Base-by-base conservation (phyloP, 2,888 invertebrate genomes). In the Drosophila neonasuta region DNA sequence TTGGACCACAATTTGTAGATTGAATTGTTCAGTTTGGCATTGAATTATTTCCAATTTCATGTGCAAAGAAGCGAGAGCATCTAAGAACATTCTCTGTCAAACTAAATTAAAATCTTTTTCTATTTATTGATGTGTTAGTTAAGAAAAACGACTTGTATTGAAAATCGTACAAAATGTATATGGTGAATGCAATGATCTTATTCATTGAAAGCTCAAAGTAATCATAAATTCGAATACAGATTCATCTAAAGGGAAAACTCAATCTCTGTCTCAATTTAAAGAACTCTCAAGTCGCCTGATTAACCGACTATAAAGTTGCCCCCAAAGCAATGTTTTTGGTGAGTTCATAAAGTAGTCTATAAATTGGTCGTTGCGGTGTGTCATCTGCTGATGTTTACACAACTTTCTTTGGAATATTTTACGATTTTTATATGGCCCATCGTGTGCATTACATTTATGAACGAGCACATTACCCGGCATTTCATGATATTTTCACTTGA, bases 361-460 rank as follows among this genome's bases (percentile, higher is more conserved):
- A 82, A 80, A 82, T 70, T 73, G 50, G 15, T 49, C 44, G 65
- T 30, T 51, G 8, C 65, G 54, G 68, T 54, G 46, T 75, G 66
- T 76, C 62, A 71, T 63, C 59, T 57, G 72, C 9, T 20, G 64
- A 61, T 58, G 71, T 61, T 61, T 65, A 49, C 44, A 44, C 60
- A 56, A 63, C 64, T 74, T 64, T 54, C 54, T n/a, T 48, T 13
- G 34, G 57, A 24, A 58, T 79, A 76, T 82, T 82, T 82, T 86
- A 82, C 81, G 81, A 84, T 84, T 84, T 86, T 82, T 82, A 80
- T 82, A 82, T 82, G 67, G 79, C 79, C 82, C 75, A 75, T 80
- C 68, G 58, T 70, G 69, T 71, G 54, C 54, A 82, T 77, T 64
- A 80, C 62, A 61, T 78, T 74, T 58, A 61, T 61, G 56, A 13